Base-by-base conservation (phyloP, 2,888 invertebrate genomes). In the Drosophila sordidula region DNA sequence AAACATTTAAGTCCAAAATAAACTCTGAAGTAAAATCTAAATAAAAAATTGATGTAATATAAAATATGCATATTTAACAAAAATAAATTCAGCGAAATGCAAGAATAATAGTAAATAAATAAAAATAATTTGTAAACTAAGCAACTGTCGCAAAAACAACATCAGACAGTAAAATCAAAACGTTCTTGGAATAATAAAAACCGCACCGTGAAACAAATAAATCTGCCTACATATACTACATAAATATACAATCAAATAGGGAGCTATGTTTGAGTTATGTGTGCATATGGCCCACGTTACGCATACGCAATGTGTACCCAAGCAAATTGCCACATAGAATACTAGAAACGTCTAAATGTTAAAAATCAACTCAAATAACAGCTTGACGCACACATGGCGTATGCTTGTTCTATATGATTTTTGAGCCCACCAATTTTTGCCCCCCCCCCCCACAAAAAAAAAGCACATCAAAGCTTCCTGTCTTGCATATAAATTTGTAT, bases 301-400 rank as follows among this genome's bases (percentile, higher is more conserved):
- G 71, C 56, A 70, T 70, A 70, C 57, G 64, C 64, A 14, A 57
- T 57, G 70, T 64, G 16, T 47, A n/a, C 11, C 16, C 39, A 12
- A 8, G 25, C 3, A 38, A 36, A 52, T 57, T 57, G 49, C 38
- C 39, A n/a, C 49, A 50, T 32, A 11, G 14, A 57, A 11, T 26
- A 3, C 16, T 5, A 16, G 34, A 16, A 12, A 11, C 25, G 4
- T 36, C 18, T 22, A 29, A 63, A 47, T 44, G 42, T 29, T 22
- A 26, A 12, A 16, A 22, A 16, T 29, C 41, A 38, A 46, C n/a
- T 51, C n/a, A 54, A 58, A 34, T 34, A 26, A 25, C 54, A 46
- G n/a, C 29, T 16, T 1, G 14, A 9, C 4, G 25, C 26, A n/a
- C 36, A 54, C 25, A 25, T 16, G n/a, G 34, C 45, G 32, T 47